Evolutionary conservation across 2,888 invertebrate genomes (phyloP).

Genomic region (Pharmacophagus antenor): DNA sequence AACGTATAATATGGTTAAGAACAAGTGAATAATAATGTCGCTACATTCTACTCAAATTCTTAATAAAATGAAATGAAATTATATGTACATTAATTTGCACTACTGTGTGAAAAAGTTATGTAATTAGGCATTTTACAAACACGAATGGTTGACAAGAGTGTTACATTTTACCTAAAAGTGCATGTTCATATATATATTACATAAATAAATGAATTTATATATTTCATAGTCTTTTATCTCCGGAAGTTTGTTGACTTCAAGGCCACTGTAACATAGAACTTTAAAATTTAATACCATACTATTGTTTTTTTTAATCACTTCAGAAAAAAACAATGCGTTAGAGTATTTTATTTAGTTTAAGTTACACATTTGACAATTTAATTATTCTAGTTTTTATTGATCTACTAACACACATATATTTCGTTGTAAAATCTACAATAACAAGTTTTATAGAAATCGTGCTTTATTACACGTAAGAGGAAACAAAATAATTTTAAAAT

Average conservation of each 20-base stretch:
- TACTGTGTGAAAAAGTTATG: conserved; percentile 31
- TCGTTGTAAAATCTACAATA: conserved; percentile 76
- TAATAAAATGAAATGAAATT: conserved; percentile 38
- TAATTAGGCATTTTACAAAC: conserved; percentile 56
- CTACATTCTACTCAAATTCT: conserved; percentile 16
- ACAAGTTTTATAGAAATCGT: conserved; percentile 54
- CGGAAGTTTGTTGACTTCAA: conserved; percentile 22
- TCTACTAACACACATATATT: conserved; percentile 39
- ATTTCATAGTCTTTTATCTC: conserved; percentile 5
- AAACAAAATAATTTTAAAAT: conserved; percentile 21
- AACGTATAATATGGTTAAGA: conserved; percentile 50
- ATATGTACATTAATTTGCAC: conserved; percentile 30
- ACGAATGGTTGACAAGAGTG: conserved; percentile 54
- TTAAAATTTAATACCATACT: conserved; percentile 11
- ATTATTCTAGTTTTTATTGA: conserved; percentile 22
- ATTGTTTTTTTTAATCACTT: neutral
- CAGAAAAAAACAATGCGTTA: neutral
- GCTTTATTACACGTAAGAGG: conserved; percentile 30
- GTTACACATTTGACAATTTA: conserved; percentile 8
- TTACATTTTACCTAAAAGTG: conserved; percentile 54
- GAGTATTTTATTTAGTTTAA: conserved; percentile 5
- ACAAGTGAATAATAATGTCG: neutral
- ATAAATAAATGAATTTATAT: neutral
- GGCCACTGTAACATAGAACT: conserved; percentile 28
- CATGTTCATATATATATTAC: conserved; percentile 33